Evolutionary conservation across 2,797 vertebrate genomes (phyloP), one percentile per base, ranked within the genome.

Genomic region (Pteropus rufus): DNA sequence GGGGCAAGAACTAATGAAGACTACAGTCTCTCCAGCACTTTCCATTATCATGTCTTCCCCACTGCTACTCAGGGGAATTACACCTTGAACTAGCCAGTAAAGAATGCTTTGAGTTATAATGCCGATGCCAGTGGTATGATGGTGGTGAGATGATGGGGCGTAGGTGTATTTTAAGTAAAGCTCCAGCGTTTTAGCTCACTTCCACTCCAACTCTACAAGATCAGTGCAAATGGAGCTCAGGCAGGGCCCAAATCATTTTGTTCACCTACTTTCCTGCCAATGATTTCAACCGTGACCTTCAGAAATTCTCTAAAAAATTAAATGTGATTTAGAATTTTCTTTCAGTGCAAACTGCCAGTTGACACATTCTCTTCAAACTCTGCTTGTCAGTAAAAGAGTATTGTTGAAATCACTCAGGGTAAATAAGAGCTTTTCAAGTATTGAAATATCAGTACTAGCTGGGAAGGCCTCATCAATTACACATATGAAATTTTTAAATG

Each of bases 291-390:
- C 44, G 29, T 94, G 60, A 96, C 41, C 89, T 95, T 96, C 34
- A 87, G 89, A 72, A 96, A 96, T 89, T 94, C 88, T 3, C 87
- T 75, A 93, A 81, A 95, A 85, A 76, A 96, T 86, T 80, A 94
- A 91, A 91, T 82, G 58, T 44, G 93, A 79, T 58, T 96, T 84
- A 91, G 39, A 77, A 87, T 93, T 97, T 96, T 93, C 44, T 94
- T 94, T 82, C n/a, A 93, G 7, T 56, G 64, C 56, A 88, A 85
- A 79, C 70, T 93, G 67, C 67, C 84, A 94, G 65, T 3, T 49
- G 93, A 84, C 62, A 69, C 36, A 72, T 29, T 82, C 82, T 94
- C 87, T 94, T 31, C 23, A 93, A 91, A n/a, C 92, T 77, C 56
- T 91, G 79, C 67, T 73, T 88, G 29, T 86, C 58, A 83, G 67